Evolutionary conservation across 2,888 invertebrate genomes (phyloP).

Genomic region (Sisyra nigra): DNA sequence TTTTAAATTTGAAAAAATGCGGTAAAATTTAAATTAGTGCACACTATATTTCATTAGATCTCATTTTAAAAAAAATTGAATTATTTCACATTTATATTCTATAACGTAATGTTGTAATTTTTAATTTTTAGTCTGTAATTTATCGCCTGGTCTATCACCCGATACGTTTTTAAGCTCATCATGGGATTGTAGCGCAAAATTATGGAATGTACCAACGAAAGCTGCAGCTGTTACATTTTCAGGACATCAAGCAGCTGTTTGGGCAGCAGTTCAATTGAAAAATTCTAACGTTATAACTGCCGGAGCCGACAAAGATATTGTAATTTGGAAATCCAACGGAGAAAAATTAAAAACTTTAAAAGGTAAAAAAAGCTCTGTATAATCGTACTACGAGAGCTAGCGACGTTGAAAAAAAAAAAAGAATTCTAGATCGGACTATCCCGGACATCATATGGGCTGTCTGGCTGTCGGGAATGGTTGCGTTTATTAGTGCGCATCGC

Average conservation of each 20-base stretch:
- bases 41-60: too few species aligned
- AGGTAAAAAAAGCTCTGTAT: slow-evolving; percentile 39
- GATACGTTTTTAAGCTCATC: slow-evolving; percentile 67
- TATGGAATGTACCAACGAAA: slow-evolving; percentile 53
- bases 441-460: too few species aligned
- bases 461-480: too few species aligned
- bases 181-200: slow-evolving; percentile 80
- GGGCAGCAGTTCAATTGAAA: slow-evolving; percentile 49
- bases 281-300: slow-evolving; percentile 58
- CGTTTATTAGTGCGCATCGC: too few species aligned
- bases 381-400: too few species aligned
- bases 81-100: too few species aligned
- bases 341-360: slow-evolving; percentile 44
- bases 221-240: slow-evolving; percentile 36
- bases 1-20: too few species aligned
- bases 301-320: slow-evolving; percentile 83
- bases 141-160: slow-evolving; percentile 28
- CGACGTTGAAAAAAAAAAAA: too few species aligned
- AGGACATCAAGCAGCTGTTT: slow-evolving; percentile 74
- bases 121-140: slow-evolving; percentile 31
- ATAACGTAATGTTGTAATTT: too few species aligned
- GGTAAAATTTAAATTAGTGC: too few species aligned
- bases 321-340: slow-evolving; percentile 62
- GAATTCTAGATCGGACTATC: too few species aligned
- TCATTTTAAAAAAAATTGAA: too few species aligned